Conservation (phyloP, 2,888 invertebrate genomes). For the Caenorhabditis panamensis region DNA sequence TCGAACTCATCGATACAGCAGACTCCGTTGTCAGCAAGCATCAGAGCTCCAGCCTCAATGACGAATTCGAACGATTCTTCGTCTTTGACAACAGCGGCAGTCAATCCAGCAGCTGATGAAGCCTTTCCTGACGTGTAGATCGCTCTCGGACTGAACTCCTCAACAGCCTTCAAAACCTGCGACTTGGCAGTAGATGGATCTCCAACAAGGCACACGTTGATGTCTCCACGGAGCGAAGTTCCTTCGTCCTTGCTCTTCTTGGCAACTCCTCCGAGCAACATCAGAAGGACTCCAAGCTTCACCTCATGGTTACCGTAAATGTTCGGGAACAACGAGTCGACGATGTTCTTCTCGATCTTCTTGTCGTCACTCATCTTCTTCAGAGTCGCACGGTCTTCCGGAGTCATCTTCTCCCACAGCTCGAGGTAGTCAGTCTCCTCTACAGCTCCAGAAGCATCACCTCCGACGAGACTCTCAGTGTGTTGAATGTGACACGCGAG, state of each 20-base stretch:
- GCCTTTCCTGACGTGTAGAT: slow-evolving; percentile 82
- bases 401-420: slow-evolving; percentile 81
- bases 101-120: slow-evolving; percentile 89
- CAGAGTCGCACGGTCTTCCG: slow-evolving; percentile 87
- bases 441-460: slow-evolving; percentile 45
- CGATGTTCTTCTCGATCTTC: slow-evolving; percentile 91
- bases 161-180: slow-evolving; percentile 94
- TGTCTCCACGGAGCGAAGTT: slow-evolving; percentile 93
- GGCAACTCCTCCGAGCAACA: slow-evolving; percentile 89
- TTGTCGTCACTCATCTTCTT: slow-evolving; percentile 88
- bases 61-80: slow-evolving; percentile 97
- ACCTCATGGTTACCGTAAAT: slow-evolving; percentile 98
- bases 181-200: slow-evolving; percentile 99
- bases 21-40: slow-evolving; percentile 79
- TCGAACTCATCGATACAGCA: slow-evolving; percentile 99
- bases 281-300: slow-evolving; percentile 93
- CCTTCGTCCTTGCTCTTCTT: slow-evolving; percentile 92
- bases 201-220: slow-evolving; percentile 99
- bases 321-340: slow-evolving; percentile 95
- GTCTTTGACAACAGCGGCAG: slow-evolving; percentile 98
- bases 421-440: slow-evolving; percentile 89
- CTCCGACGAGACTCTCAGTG: slow-evolving; percentile 50
- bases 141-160: slow-evolving; percentile 92
- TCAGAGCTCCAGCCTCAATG: slow-evolving; percentile 94
- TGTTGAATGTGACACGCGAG: slow-evolving; percentile 90